Evolutionary conservation across 2,113 vertebrate species (phyloP).

Genomic region (Ardeotis arabs): DNA sequence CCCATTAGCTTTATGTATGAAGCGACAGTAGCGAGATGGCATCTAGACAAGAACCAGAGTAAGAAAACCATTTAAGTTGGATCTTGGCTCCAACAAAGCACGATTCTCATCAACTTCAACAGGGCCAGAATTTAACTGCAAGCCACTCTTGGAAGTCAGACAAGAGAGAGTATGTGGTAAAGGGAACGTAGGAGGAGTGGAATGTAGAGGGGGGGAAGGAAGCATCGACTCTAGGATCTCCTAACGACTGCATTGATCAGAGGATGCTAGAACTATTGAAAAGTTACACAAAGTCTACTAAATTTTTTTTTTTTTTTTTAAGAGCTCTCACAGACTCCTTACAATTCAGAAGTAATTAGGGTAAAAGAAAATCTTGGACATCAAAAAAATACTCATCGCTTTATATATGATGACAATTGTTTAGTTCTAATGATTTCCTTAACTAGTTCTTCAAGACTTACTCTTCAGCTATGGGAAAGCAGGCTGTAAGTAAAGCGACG

Average conservation of each 20-base stretch:
- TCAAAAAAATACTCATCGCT: not conserved
- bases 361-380: not conserved
- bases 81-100: constrained; percentile 50
- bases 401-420: not conserved
- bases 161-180: constrained; percentile 48
- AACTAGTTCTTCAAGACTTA: constrained; percentile 9
- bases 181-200: constrained; percentile 54
- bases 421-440: not conserved
- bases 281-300: not conserved
- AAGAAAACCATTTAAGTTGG: constrained; percentile 37
- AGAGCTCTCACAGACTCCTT: not conserved
- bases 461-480: not conserved
- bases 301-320: not conserved
- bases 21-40: constrained; percentile 56
- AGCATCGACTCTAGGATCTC: constrained; percentile 16
- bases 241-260: constrained; percentile 1
- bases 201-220: constrained; percentile 42
- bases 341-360: not conserved
- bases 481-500: not conserved
- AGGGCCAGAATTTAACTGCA: constrained; percentile 56
- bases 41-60: constrained; percentile 48
- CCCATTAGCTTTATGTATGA: constrained; percentile 24
- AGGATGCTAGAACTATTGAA: not conserved
- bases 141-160: constrained; percentile 49
- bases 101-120: constrained; percentile 34